Evolutionary conservation across 2,888 invertebrate species (phyloP).

Genomic region (Perdita meconis): DNA sequence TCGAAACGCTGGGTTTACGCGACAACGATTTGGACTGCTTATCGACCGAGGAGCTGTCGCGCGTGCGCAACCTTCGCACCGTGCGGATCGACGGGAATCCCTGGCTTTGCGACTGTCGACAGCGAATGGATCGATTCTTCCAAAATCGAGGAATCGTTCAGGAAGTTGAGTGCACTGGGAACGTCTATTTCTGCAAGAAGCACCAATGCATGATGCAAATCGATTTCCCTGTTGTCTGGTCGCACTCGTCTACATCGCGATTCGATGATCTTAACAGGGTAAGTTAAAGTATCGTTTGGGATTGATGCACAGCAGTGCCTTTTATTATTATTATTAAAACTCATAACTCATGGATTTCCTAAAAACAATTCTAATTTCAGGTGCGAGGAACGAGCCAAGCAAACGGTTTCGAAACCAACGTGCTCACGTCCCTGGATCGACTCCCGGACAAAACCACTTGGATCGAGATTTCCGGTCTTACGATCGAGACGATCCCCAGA

Average conservation of each 20-base stretch:
- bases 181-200: conserved; percentile 27
- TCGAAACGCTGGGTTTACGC: conserved; percentile 73
- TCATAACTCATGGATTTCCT: too few species aligned
- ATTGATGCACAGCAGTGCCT: too few species aligned
- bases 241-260: conserved; percentile 20
- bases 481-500: conserved; percentile 62
- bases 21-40: conserved; percentile 78
- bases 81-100: conserved; percentile 75
- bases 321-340: too few species aligned
- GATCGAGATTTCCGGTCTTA: conserved; percentile 70
- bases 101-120: conserved; percentile 75
- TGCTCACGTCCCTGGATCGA: conserved; percentile 65
- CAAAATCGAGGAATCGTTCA: conserved; percentile 57
- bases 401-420: conserved; percentile 59
- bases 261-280: conserved; percentile 26
- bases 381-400: conserved; percentile 10
- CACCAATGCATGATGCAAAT: conserved; percentile 74
- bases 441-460: conserved; percentile 73
- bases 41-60: conserved; percentile 67
- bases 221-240: conserved; percentile 65
- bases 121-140: conserved; percentile 64
- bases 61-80: conserved; percentile 62
- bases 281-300: background rate
- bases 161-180: conserved; percentile 47
- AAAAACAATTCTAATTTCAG: background rate